These are phyloP conservation scores for Scaptodrosophila lebanonensis DNA, from an alignment of 1,140 invertebrate species.

Conservation along the genomic window DNA sequence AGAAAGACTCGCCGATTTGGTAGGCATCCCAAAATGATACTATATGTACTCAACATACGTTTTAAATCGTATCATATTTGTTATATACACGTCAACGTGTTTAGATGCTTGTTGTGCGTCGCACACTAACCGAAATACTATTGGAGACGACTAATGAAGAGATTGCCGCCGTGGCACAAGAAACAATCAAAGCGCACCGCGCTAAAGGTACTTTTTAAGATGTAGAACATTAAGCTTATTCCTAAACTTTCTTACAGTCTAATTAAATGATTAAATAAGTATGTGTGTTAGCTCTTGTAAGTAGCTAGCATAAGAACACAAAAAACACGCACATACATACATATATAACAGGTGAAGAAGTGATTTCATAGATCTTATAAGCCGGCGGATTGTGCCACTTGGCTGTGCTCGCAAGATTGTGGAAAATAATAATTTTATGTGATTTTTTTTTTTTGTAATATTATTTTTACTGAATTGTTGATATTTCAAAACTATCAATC, in stretches of 20 bases:
- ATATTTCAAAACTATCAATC: conserved; percentile 44
- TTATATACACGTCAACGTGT: conserved; percentile 40
- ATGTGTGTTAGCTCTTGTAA: conserved; percentile 15
- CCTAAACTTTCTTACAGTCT: conserved; percentile 27
- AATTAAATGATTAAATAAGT: background rate
- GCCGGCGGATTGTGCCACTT: background rate
- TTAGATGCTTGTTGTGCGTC: conserved; percentile 92
- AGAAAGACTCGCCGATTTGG: conserved; percentile 72
- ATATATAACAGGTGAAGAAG: too few species aligned
- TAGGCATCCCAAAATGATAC: conserved; percentile 54
- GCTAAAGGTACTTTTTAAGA: conserved; percentile 67
- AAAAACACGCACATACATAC: too few species aligned
- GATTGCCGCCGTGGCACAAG: conserved; percentile 88
- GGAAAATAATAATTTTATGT: conserved; percentile 37
- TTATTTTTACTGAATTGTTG: too few species aligned
- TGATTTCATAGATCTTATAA: conserved; percentile 36
- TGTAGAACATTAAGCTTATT: conserved; percentile 33
- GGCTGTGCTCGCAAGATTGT: conserved; percentile 1
- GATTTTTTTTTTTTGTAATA: conserved; percentile 40
- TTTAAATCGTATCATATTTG: too few species aligned
- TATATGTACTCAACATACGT: conserved; percentile 20
- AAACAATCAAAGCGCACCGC: conserved; percentile 78
- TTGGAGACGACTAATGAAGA: conserved; percentile 95
- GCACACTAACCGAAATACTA: conserved; percentile 93
- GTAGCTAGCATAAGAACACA: too few species aligned